Conservation (phyloP, 2,888 invertebrate species). For the Xylocampa areola region DNA sequence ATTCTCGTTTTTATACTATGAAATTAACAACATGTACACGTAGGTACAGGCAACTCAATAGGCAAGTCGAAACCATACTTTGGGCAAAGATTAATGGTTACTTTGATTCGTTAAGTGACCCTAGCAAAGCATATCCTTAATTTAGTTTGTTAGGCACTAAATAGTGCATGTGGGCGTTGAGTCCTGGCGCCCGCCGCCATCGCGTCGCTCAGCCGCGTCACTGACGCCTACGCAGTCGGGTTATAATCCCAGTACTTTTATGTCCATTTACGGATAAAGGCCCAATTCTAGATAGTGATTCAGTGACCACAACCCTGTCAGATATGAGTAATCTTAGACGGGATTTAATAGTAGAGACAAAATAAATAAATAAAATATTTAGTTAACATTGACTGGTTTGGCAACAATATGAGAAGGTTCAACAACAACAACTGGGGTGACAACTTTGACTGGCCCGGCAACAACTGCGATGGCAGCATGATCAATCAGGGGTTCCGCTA, state of each 20-base stretch:
- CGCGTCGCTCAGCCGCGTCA: too few species aligned
- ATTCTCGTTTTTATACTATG: too few species aligned
- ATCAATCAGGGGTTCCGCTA: constrained; percentile 44
- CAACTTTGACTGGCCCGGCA: neutral
- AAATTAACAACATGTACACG: too few species aligned
- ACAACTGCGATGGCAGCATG: constrained; percentile 15
- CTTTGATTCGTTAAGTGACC: constrained; percentile 10
- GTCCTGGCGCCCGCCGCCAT: constrained; percentile 48
- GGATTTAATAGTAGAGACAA: neutral
- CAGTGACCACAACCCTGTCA: constrained; percentile 38
- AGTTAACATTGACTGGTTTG: constrained; percentile 1
- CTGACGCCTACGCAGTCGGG: constrained; percentile 45
- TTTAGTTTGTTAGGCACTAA: constrained; percentile 18
- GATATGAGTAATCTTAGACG: constrained; percentile 24
- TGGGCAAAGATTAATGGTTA: constrained; percentile 1
- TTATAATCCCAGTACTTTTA: constrained; percentile 49
- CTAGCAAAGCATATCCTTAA: constrained; percentile 5
- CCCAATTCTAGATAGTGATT: constrained; percentile 50
- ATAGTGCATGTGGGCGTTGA: constrained; percentile 41
- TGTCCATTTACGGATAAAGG: constrained; percentile 54
- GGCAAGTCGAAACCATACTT: too few species aligned
- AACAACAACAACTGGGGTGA: too few species aligned
- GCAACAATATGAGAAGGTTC: constrained; percentile 1
- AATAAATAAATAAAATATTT: neutral
- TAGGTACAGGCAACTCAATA: too few species aligned